Base-by-base conservation (phyloP, 2,797 vertebrate species). In the Halcyon chelicuti region DNA sequence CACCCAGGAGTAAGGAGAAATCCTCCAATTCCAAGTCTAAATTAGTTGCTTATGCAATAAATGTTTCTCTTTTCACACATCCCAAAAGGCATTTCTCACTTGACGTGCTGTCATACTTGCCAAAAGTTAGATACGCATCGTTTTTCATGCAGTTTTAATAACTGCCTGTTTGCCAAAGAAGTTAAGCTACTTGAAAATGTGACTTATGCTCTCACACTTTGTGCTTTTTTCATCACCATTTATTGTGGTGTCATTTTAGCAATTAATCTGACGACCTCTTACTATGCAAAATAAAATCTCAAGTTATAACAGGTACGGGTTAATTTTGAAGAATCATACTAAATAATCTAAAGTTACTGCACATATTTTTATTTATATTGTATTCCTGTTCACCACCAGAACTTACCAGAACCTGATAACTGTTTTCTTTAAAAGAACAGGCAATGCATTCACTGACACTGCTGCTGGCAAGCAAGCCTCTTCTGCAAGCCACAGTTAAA, bases 351-450 rank as follows among this genome's bases (percentile, higher is more conserved):
- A 81, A 75, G 31, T 82, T 76, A 86, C 22, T 91, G 65, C 87
- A 79, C 12, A 6, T 83, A 39, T 62, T 93, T 93, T 78, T 90
- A 74, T 91, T 95, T 91, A 57, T 74, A 67, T 20, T 72, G 28
- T 78, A 65, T 78, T 86, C 29, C 58, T 81, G n/a, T 72, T 88
- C 52, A 84, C 23, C 39, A 75, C 60, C 35, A 39, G 54, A 54
- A 77, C 65, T 70, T 86, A 88, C 14, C 31, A 83, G 28, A 87
- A 85, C 26, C 29, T 73, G 40, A 63, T 52, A 49, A 46, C 29
- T 49, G 13, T 70, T 88, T 74, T 81, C 57, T 46, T 74, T 40
- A 52, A 52, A 84, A 79, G n/a, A 86, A 79, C 17, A 78, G 49
- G 25, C 35, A 58, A 19, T 54, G 35, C 39, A 33, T 76, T 72